Percentiles rank a stretch among this genome's conserved stretches.
These are phyloP conservation scores for Drosophila dunni DNA, from an alignment of 1,140 invertebrate genomes.

Conservation along the genomic window DNA sequence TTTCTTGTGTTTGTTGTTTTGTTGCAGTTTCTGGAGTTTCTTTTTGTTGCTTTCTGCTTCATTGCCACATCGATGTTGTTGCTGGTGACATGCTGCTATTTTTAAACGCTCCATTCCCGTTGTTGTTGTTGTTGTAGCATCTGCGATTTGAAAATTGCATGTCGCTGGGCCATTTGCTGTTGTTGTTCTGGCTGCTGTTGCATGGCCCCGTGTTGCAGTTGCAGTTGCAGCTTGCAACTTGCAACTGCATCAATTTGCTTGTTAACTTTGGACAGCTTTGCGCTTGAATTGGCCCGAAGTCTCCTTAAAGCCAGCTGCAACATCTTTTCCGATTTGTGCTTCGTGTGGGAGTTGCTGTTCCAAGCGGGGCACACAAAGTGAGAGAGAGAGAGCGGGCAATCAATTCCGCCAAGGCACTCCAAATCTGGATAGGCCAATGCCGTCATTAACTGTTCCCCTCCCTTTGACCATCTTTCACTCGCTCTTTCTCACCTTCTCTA, in stretches of 20 bases:
- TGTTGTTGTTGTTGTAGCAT: constrained; percentile 37
- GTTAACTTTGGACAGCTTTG: constrained; percentile 67
- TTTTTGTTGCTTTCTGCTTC: constrained; percentile 45
- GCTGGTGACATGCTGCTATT: constrained; percentile 76
- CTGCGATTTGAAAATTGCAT: constrained; percentile 70
- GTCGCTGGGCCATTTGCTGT: constrained; percentile 61
- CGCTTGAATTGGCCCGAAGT: constrained; percentile 76
- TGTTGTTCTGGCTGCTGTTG: constrained; percentile 5
- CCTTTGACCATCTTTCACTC: not conserved
- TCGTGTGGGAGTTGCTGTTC: constrained; percentile 56
- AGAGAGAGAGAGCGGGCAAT: constrained; percentile 42
- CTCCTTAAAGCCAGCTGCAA: constrained; percentile 50
- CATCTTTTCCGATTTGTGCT: constrained; percentile 33
- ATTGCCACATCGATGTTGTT: constrained; percentile 70
- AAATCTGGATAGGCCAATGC: constrained; percentile 43
- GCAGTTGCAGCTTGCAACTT: constrained; percentile 27
- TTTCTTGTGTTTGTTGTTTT: constrained; percentile 23
- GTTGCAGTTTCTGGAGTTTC: constrained; percentile 20
- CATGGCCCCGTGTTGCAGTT: constrained; percentile 17
- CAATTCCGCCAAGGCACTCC: constrained; percentile 59
- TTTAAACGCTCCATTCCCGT: constrained; percentile 54
- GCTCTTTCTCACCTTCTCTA: not conserved
- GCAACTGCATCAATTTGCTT: constrained; percentile 43
- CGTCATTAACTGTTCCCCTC: constrained; percentile 26
- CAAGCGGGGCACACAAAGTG: not conserved